phyloP scores from a whole-genome alignment of 53 echinoderm and acorn worm genomes.

The Paelopatides confundens region DNA sequence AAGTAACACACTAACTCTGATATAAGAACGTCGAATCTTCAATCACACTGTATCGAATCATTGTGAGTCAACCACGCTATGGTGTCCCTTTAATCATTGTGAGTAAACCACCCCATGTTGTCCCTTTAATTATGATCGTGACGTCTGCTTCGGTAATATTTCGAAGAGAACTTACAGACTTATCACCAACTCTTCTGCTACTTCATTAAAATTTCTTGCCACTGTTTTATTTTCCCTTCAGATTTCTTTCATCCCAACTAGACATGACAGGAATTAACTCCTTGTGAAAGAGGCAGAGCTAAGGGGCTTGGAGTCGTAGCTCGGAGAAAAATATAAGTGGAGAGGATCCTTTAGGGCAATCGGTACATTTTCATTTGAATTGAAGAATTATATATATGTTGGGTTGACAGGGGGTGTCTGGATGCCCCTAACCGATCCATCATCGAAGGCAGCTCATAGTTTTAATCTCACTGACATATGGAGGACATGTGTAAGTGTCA shows the following conservation, averaged over 20 bases:
- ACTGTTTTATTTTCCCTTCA: constrained; percentile 27
- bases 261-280: constrained; percentile 13
- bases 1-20: no score
- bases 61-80: no score
- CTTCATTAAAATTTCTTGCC: constrained; percentile 37
- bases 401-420: no score
- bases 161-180: neutral
- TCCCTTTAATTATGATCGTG: neutral
- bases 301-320: neutral
- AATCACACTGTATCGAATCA: no score
- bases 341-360: neutral
- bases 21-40: no score
- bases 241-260: neutral
- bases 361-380: neutral
- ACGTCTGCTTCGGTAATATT: neutral
- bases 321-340: neutral
- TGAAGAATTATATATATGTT: no score
- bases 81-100: no score
- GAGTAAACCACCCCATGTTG: no score
- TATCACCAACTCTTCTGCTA: constrained; percentile 4
- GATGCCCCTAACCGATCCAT: no score
- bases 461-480: no score
- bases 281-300: neutral
- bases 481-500: no score
- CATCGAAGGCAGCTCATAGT: no score